Percentiles rank a stretch among this genome's conserved stretches.
Evolutionary conservation across 2,888 invertebrate species (phyloP).

Genomic region (Apotomis capreana): DNA sequence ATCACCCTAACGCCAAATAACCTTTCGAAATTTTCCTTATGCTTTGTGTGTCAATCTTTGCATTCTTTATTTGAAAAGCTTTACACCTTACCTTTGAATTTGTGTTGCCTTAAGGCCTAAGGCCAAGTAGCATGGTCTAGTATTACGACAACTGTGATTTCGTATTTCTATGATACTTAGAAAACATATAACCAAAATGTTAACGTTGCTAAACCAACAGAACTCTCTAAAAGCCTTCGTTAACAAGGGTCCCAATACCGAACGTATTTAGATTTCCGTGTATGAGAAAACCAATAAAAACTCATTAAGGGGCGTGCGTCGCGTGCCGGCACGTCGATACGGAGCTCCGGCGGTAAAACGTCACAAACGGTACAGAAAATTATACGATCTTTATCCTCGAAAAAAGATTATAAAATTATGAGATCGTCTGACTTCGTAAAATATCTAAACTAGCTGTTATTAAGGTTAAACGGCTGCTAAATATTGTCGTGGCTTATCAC

Average conservation of each 20-base stretch:
- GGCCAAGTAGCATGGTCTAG: too few relatives aligned
- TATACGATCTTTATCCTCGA: neutral
- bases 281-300: constrained; percentile 6
- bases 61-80: too few relatives aligned
- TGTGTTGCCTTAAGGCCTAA: too few relatives aligned
- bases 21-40: too few relatives aligned
- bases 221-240: neutral
- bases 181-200: neutral
- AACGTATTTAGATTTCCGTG: constrained; percentile 2
- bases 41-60: too few relatives aligned
- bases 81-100: too few relatives aligned
- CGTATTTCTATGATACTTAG: neutral
- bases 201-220: neutral
- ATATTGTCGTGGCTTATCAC: too few relatives aligned
- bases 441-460: too few relatives aligned
- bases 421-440: too few relatives aligned
- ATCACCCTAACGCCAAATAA: too few relatives aligned
- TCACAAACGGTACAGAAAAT: neutral
- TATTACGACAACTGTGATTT: neutral
- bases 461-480: too few relatives aligned
- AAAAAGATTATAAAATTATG: too few relatives aligned
- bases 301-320: constrained; percentile 3
- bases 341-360: neutral
- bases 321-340: neutral
- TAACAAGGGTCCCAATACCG: neutral